These are phyloP conservation scores for Slavum lentiscoides DNA, from an alignment of 2,888 invertebrate genomes.

Conservation along the genomic window DNA sequence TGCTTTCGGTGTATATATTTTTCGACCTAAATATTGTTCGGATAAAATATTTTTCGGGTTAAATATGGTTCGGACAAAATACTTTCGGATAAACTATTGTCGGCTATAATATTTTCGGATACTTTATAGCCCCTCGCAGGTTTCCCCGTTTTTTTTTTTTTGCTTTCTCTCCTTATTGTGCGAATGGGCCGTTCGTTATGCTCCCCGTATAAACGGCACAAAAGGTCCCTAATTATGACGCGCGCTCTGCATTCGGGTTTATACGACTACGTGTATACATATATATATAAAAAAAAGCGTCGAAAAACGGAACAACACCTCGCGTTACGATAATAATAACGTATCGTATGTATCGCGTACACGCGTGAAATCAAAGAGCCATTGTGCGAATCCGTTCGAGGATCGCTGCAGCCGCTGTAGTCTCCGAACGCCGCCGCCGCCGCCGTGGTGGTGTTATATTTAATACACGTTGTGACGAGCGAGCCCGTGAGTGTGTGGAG, in stretches of 20 bases:
- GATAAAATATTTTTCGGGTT: too few species aligned
- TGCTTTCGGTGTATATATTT: too few species aligned
- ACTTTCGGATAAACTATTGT: too few species aligned
- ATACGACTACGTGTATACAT: too few species aligned
- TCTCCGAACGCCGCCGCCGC: neutral
- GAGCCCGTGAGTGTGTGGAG: neutral
- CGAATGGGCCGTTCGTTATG: slow-evolving; percentile 35
- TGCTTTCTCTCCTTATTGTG: neutral
- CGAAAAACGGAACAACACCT: slow-evolving; percentile 1
- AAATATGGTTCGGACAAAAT: too few species aligned
- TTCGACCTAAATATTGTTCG: too few species aligned
- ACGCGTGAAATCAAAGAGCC: slow-evolving; percentile 33
- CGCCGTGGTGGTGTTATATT: neutral
- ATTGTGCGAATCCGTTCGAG: slow-evolving; percentile 36
- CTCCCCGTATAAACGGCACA: neutral
- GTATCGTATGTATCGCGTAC: neutral
- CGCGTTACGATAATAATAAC: neutral
- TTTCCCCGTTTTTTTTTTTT: slow-evolving; percentile 21
- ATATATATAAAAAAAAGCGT: neutral
- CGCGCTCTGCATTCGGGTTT: neutral
- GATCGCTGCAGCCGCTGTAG: slow-evolving; percentile 7
- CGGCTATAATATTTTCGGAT: too few species aligned
- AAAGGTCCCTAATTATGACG: neutral
- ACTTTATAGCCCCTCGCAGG: too few species aligned
- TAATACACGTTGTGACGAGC: too few species aligned